Conservation (phyloP, 2,113 vertebrate species). For the Casuarius casuarius region DNA sequence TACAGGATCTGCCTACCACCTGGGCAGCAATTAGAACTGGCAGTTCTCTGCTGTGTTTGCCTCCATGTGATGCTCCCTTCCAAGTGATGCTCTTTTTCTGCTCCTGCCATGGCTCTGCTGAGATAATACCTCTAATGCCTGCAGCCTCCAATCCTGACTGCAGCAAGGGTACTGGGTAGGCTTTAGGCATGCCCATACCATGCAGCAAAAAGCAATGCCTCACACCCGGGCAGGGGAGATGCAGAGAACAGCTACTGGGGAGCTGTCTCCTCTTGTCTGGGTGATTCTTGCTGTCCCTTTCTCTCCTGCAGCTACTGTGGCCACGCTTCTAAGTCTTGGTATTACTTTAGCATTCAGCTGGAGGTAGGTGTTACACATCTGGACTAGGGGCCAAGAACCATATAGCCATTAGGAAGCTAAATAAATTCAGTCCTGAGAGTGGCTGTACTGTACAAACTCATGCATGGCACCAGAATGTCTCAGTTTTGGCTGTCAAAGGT, state of each 20-base stretch:
- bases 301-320: not conserved
- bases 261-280: not conserved
- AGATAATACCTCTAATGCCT: not conserved
- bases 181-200: rapidly evolving
- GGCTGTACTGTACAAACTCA: not conserved
- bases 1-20: not conserved
- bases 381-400: not conserved
- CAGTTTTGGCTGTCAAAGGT: not conserved
- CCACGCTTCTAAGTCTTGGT: not conserved
- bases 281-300: not conserved
- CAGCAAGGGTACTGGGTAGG: rapidly evolving
- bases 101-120: not conserved
- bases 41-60: not conserved
- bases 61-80: not conserved
- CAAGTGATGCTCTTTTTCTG: not conserved
- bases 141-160: rapidly evolving
- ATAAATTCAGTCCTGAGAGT: not conserved
- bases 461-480: not conserved
- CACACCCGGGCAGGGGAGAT: not conserved
- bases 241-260: rapidly evolving
- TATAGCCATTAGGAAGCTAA: not conserved
- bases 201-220: not conserved
- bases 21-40: not conserved
- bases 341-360: not conserved
- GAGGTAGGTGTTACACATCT: not conserved